Evolutionary conservation across 2,113 vertebrate species (phyloP).

Genomic region (Holacanthus passer): DNA sequence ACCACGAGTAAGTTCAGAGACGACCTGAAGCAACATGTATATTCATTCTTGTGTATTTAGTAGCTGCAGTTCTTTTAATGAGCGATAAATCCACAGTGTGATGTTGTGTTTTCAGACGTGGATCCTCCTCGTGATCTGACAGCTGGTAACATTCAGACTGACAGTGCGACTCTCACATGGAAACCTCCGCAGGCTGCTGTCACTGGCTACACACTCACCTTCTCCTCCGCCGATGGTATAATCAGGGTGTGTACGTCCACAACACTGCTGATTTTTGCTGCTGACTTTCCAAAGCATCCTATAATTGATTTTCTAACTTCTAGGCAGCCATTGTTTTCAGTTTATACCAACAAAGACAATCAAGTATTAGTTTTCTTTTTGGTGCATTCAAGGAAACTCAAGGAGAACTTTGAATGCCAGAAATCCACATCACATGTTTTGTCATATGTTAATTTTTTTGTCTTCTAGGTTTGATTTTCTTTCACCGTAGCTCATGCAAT

Average conservation of each 20-base stretch:
- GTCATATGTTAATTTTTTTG: background rate
- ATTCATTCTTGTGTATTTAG: background rate
- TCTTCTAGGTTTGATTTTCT: background rate
- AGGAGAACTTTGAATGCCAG: background rate
- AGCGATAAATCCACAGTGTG: background rate
- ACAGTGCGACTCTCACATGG: conserved; percentile 90
- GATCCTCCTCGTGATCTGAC: conserved; percentile 90
- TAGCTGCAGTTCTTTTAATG: background rate
- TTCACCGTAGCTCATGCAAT: too few species aligned
- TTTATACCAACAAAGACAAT: background rate
- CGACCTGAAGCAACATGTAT: too few species aligned
- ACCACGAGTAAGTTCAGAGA: conserved; percentile 86
- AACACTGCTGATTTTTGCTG: too few species aligned
- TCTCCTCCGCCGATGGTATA: conserved; percentile 85
- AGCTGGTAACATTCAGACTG: conserved; percentile 87
- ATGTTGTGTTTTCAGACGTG: conserved; percentile 82
- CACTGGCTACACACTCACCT: conserved; percentile 90
- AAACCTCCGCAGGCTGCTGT: conserved; percentile 87
- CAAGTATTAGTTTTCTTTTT: background rate
- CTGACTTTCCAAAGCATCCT: background rate
- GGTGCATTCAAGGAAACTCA: background rate
- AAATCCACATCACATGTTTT: background rate
- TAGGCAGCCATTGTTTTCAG: background rate
- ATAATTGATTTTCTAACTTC: background rate
- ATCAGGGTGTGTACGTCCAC: conserved; percentile 84